Conservation (phyloP, 2,888 invertebrate genomes). For the Caenorhabditis panamensis region DNA sequence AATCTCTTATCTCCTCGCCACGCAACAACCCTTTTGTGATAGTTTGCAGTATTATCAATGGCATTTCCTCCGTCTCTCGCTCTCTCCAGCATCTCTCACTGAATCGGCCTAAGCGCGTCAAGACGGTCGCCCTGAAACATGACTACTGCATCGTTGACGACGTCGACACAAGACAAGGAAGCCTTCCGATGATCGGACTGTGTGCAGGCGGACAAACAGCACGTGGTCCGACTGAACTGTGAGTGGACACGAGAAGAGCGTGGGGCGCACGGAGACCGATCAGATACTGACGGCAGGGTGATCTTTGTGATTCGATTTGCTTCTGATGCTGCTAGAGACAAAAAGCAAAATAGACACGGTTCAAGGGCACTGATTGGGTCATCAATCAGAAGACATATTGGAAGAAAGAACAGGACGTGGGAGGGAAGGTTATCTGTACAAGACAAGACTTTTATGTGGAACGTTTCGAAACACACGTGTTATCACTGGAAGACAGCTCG, state of each 20-base stretch:
- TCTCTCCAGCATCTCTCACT: conserved; percentile 9
- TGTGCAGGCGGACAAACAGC: conserved; percentile 8
- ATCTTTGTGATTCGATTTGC: conserved; percentile 46
- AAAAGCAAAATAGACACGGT: neutral
- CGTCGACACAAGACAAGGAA: neutral
- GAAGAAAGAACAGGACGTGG: neutral
- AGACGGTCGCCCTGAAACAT: conserved; percentile 22
- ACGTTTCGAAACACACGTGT: neutral
- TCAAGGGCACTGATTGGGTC: conserved; percentile 11
- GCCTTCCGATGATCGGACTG: conserved; percentile 14
- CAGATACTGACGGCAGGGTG: conserved; percentile 15
- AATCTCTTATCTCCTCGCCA: conserved; percentile 29
- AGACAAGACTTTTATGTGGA: neutral
- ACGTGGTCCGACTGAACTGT: conserved; percentile 30
- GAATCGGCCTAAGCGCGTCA: conserved; percentile 38
- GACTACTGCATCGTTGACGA: conserved; percentile 21
- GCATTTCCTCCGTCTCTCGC: conserved; percentile 22
- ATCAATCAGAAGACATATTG: neutral
- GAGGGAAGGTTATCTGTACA: too few relatives aligned
- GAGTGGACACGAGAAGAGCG: neutral
- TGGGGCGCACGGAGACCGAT: conserved; percentile 41
- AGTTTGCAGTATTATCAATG: conserved; percentile 56
- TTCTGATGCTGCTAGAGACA: neutral
- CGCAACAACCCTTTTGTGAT: conserved; percentile 45
- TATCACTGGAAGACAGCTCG: too few relatives aligned